Evolutionary conservation across 2,888 invertebrate species (phyloP).

Genomic region (Zhengitettix transpicula): DNA sequence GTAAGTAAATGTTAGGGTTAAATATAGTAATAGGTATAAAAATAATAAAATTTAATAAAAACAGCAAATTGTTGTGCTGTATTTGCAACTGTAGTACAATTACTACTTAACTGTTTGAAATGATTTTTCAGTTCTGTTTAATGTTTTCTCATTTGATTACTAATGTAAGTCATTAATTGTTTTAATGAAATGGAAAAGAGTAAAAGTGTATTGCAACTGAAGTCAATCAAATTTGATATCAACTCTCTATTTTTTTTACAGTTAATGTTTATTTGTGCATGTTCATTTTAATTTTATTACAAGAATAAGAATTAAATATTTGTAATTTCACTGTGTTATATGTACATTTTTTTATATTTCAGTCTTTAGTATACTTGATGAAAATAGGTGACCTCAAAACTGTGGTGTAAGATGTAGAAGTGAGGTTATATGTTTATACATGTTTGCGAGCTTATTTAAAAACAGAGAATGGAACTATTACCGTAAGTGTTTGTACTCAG

Average conservation of each 20-base stretch:
- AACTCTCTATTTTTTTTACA: constrained; percentile 2
- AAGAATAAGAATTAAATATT: constrained; percentile 3
- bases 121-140: not conserved
- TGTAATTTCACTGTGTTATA: not conserved
- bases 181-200: constrained; percentile 3
- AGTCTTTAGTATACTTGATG: no score
- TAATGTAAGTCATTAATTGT: not conserved
- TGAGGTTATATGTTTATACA: constrained; percentile 7
- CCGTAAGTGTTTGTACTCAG: constrained; percentile 15
- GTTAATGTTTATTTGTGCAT: constrained; percentile 2
- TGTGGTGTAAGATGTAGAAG: not conserved
- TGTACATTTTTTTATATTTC: no score
- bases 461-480: constrained; percentile 11
- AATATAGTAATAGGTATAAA: constrained; percentile 1
- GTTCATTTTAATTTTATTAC: constrained; percentile 7
- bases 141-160: no score
- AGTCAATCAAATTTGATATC: constrained; percentile 5
- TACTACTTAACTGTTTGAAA: constrained; percentile 12
- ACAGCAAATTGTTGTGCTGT: constrained; percentile 8
- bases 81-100: constrained; percentile 10
- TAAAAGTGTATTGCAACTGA: not conserved
- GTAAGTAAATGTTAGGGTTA: constrained; percentile 8
- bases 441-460: constrained; percentile 16
- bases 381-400: no score
- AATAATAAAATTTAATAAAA: constrained; percentile 6